Percentiles rank a stretch among this genome's conserved stretches.
phyloP scores from a whole-genome alignment of 2,888 invertebrate genomes.

The Allygus modestus region DNA sequence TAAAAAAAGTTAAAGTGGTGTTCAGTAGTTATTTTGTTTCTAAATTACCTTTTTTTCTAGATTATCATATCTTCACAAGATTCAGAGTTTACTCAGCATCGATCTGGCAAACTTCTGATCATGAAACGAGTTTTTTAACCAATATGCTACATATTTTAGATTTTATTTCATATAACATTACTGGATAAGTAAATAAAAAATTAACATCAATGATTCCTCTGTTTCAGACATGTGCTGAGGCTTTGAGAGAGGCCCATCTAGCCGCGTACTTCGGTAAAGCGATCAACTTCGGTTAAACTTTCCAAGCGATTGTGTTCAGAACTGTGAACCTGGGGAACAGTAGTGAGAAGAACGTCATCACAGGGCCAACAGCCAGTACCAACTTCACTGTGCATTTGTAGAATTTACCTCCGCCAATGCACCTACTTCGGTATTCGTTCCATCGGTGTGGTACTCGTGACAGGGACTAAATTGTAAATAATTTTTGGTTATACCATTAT shows the following conservation, averaged over 20 bases:
- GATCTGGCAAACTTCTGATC: too few species aligned
- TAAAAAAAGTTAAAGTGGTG: too few species aligned
- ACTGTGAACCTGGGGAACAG: not conserved
- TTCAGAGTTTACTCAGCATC: too few species aligned
- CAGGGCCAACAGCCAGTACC: not conserved
- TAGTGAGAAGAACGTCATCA: slow-evolving; percentile 16
- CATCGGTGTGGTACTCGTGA: not conserved
- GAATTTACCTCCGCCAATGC: not conserved
- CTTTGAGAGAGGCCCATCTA: slow-evolving; percentile 97
- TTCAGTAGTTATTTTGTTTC: too few species aligned
- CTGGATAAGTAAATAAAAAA: too few species aligned
- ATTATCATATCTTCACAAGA: too few species aligned
- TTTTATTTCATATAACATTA: too few species aligned
- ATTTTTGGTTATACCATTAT: slow-evolving; percentile 14
- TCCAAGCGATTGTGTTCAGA: not conserved
- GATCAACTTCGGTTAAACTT: slow-evolving; percentile 86
- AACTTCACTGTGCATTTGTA: slow-evolving; percentile 5
- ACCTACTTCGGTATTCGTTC: slow-evolving; percentile 18
- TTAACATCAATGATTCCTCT: slow-evolving; percentile 49
- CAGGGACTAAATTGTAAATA: slow-evolving; percentile 1
- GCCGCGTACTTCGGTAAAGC: slow-evolving; percentile 98
- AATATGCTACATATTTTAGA: too few species aligned
- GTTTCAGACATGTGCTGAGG: slow-evolving; percentile 96
- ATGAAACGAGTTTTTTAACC: too few species aligned
- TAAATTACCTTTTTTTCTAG: too few species aligned